These are phyloP conservation scores for Philonicus albiceps DNA, from an alignment of 2,888 invertebrate species.

Conservation along the genomic window DNA sequence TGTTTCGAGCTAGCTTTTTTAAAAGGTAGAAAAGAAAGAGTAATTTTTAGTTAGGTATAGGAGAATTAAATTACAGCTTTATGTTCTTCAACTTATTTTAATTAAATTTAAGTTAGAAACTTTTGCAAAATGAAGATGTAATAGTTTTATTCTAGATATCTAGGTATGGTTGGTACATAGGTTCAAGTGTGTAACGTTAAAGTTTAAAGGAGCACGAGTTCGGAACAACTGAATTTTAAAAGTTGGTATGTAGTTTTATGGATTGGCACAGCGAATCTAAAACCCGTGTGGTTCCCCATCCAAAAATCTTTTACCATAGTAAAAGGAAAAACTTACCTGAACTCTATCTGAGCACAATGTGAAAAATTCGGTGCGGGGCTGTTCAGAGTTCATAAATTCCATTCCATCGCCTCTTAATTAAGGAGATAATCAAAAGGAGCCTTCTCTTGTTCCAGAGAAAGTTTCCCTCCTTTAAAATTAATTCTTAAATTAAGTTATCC, in stretches of 20 bases:
- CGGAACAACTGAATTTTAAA: too few species aligned
- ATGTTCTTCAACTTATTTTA: too few species aligned
- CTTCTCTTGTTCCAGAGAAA: neutral
- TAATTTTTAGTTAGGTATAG: too few species aligned
- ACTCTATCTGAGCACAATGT: neutral
- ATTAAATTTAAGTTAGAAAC: too few species aligned
- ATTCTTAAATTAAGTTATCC: conserved; percentile 29
- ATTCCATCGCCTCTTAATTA: conserved; percentile 22
- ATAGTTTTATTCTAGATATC: too few species aligned
- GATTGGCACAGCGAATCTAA: neutral
- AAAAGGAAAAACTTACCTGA: neutral
- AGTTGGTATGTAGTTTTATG: neutral
- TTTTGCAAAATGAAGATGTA: too few species aligned
- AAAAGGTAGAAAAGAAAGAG: too few species aligned
- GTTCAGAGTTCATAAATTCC: neutral
- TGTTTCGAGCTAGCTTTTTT: too few species aligned
- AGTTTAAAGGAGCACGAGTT: too few species aligned
- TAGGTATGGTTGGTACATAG: too few species aligned
- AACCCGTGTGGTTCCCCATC: neutral
- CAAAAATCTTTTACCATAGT: neutral
- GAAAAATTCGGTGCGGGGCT: neutral
- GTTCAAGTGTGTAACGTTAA: too few species aligned
- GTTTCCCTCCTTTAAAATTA: conserved; percentile 23
- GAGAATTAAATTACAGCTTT: too few species aligned
- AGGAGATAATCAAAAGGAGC: conserved; percentile 23